phyloP scores from a whole-genome alignment of 1,140 invertebrate genomes.

The Thrips palmi region DNA sequence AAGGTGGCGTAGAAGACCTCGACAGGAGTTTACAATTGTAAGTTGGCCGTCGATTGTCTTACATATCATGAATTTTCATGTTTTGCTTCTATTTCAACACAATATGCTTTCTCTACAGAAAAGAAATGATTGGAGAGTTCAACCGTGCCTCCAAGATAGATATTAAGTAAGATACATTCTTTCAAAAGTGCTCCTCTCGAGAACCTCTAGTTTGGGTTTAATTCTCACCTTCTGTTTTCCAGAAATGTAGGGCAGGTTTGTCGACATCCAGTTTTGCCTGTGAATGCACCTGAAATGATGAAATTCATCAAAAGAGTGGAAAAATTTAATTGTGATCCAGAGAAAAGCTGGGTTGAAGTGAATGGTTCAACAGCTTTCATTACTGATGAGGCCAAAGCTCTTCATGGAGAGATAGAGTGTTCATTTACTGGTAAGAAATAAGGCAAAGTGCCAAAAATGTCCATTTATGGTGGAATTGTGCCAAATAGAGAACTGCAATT shows the following conservation, averaged over 20 bases:
- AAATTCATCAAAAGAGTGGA: conserved; percentile 38
- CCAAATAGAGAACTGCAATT: neutral
- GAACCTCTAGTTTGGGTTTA: too few relatives aligned
- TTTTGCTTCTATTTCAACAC: too few relatives aligned
- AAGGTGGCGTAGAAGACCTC: too few relatives aligned
- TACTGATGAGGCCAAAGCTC: conserved; percentile 17
- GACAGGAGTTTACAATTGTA: too few relatives aligned
- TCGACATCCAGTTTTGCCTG: conserved; percentile 39
- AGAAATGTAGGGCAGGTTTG: conserved; percentile 25
- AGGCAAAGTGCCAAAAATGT: conserved; percentile 1
- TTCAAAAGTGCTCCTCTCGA: too few relatives aligned
- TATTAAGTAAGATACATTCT: too few relatives aligned
- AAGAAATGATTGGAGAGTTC: too few relatives aligned
- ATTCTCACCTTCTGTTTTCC: conserved; percentile 2
- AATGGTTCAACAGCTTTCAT: conserved; percentile 20
- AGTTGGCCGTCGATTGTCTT: too few relatives aligned
- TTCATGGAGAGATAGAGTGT: conserved; percentile 20
- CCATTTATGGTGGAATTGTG: neutral
- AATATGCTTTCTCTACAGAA: too few relatives aligned
- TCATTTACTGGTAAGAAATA: conserved; percentile 18
- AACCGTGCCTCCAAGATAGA: too few relatives aligned
- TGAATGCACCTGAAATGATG: conserved; percentile 46
- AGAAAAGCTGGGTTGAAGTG: conserved; percentile 33
- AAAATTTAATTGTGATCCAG: conserved; percentile 34
- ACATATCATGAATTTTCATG: too few relatives aligned